Conservation (phyloP, 2,888 invertebrate species). For the Trachelus stipa region DNA sequence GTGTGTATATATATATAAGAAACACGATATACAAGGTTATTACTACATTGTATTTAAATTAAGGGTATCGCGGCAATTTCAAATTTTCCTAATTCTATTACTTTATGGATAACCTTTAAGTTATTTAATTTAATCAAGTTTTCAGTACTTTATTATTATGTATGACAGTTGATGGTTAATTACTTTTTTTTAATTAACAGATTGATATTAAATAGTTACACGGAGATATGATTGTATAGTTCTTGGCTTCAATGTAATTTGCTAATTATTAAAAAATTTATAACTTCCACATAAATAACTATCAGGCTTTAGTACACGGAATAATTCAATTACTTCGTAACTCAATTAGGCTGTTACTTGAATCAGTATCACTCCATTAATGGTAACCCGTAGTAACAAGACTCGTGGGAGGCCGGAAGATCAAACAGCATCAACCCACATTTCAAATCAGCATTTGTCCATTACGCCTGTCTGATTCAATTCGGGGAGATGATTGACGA, state of each 20-base stretch:
- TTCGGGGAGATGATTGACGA: constrained; percentile 28
- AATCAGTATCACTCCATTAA: background rate
- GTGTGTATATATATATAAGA: background rate
- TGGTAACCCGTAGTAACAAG: constrained; percentile 26
- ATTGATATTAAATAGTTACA: background rate
- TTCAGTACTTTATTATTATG: background rate
- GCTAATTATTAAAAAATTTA: background rate
- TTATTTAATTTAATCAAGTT: background rate
- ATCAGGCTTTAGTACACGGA: background rate
- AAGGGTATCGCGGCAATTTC: background rate
- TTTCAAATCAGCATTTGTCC: constrained; percentile 40
- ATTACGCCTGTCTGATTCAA: constrained; percentile 53
- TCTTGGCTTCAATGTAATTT: background rate
- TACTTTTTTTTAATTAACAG: background rate
- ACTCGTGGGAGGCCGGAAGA: constrained; percentile 24
- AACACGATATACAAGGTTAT: background rate
- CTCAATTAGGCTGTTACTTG: background rate
- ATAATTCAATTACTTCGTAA: background rate
- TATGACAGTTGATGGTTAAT: background rate
- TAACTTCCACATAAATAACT: background rate
- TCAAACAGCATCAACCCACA: constrained; percentile 42
- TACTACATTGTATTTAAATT: background rate
- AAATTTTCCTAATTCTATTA: background rate
- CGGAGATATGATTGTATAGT: background rate
- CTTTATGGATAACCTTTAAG: background rate